These are phyloP conservation scores for Chymomyza procnemis DNA, from an alignment of 2,888 invertebrate species.

Conservation along the genomic window DNA sequence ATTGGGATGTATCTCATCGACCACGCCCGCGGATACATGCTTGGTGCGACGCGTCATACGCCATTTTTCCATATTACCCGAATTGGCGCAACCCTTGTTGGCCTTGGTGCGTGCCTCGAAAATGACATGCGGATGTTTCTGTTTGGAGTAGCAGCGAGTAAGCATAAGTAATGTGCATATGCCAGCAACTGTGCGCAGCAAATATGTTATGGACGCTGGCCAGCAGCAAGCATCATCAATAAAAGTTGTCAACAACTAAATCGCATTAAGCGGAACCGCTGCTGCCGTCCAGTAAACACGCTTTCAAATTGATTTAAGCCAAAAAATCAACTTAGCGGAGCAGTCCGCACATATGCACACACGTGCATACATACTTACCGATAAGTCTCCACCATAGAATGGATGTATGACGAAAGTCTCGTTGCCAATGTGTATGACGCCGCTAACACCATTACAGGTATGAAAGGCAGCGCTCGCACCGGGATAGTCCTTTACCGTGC, in stretches of 20 bases:
- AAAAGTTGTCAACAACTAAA: no score
- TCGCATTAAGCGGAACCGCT: no score
- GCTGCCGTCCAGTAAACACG: background rate
- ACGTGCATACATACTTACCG: constrained; percentile 84
- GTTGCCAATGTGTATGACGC: constrained; percentile 97
- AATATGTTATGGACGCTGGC: no score
- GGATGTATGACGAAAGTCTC: constrained; percentile 99
- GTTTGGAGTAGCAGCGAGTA: constrained; percentile 81
- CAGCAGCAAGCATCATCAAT: no score
- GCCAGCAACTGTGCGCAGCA: no score
- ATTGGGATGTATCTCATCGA: constrained; percentile 76
- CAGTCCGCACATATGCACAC: no score
- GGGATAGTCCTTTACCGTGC: constrained; percentile 97
- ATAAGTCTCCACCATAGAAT: constrained; percentile 96
- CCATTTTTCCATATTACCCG: constrained; percentile 85
- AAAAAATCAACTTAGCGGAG: no score
- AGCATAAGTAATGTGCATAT: background rate
- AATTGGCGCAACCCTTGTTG: constrained; percentile 94
- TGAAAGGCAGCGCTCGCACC: constrained; percentile 97
- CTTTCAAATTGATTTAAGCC: background rate
- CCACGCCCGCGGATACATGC: constrained; percentile 79
- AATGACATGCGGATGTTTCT: constrained; percentile 98
- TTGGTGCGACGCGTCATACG: constrained; percentile 83
- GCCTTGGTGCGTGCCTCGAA: constrained; percentile 95
- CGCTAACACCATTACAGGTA: constrained; percentile 98